Percentiles rank a stretch among this genome's conserved stretches.
Conservation (phyloP, 2,888 invertebrate genomes). For the Latheticus oryzae region DNA sequence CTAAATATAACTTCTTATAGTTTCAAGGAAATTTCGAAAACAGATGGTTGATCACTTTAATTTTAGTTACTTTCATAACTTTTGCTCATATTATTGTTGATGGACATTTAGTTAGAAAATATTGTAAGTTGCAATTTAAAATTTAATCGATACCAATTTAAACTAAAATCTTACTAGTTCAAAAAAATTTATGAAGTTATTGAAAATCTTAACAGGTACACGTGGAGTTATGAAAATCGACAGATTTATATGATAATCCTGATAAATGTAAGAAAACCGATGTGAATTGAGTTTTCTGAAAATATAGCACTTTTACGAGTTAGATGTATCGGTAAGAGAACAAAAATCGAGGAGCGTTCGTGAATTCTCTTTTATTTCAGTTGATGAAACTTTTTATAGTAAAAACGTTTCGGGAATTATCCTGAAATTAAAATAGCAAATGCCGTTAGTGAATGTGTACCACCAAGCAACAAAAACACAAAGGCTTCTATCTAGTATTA, state of each 20-base stretch:
- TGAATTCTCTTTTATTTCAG: too few relatives aligned
- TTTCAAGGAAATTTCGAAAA: conserved; percentile 9
- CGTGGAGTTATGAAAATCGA: conserved; percentile 1
- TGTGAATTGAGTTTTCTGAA: not conserved
- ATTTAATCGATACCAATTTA: too few relatives aligned
- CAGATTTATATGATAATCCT: not conserved
- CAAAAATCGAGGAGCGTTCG: too few relatives aligned
- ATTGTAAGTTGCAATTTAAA: not conserved
- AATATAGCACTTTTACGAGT: not conserved
- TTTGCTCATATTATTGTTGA: conserved; percentile 1
- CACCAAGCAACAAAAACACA: too few relatives aligned
- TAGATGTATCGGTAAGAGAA: conserved; percentile 3
- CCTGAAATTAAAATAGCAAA: too few relatives aligned
- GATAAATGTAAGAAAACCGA: not conserved
- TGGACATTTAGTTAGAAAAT: conserved; percentile 5
- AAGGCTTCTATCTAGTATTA: too few relatives aligned
- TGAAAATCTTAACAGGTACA: not conserved
- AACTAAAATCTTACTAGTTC: not conserved
- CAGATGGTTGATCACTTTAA: conserved; percentile 5
- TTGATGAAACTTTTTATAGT: too few relatives aligned
- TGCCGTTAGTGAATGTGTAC: too few relatives aligned
- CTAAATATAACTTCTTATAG: too few relatives aligned
- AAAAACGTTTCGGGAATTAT: too few relatives aligned
- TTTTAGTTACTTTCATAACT: not conserved
- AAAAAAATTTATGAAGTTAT: not conserved